Base-by-base conservation (phyloP, 2,888 invertebrate genomes). In the Noctua janthina region DNA sequence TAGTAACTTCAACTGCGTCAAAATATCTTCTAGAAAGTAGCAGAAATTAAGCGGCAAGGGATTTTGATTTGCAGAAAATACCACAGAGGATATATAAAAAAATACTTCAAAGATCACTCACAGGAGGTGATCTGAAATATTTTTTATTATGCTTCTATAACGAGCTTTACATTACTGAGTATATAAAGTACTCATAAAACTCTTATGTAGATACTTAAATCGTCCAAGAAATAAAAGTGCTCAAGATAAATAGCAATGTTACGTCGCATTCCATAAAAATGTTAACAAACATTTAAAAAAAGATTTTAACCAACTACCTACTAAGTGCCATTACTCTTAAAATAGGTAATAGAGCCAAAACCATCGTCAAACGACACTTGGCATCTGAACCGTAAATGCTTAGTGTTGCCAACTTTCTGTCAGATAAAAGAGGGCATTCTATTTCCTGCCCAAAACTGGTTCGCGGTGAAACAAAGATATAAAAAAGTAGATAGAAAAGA, bases 351-450 rank as follows among this genome's bases (percentile, higher is more conserved):
- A 78, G 72, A 87, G 87, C 87, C 83, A 87, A 87, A 87, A 83
- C 77, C 84, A 54, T 79, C 86, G 78, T 88, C 87, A 86, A 87
- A 84, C 75, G 80, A 79, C 76, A 84, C 85, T 87, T 81, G 87
- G 88, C 85, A 82, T 87, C 85, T 81, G 79, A 79, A 84, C 78
- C 74, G 82, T 83, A 87, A 88, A 85, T 74, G 87, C 62, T 77
- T 71, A 86, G 77, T 88, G 87, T 87, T 89, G 90, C 91, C 91
- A 91, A 91, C 84, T 88, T 89, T 86, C 82, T 86, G 88, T 87
- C 89, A 89, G 88, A 90, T 90, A 91, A 90, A 29, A 85, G 85
- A 90, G 83, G 81, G 76, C 85, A 84, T 89, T 85, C 79, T 71
- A 90, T 90, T 89, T 85, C 85, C 87, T 84, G 84, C 85, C 84